Evolutionary conservation across 1,140 invertebrate species (phyloP).

Genomic region (Drosophila dunni): DNA sequence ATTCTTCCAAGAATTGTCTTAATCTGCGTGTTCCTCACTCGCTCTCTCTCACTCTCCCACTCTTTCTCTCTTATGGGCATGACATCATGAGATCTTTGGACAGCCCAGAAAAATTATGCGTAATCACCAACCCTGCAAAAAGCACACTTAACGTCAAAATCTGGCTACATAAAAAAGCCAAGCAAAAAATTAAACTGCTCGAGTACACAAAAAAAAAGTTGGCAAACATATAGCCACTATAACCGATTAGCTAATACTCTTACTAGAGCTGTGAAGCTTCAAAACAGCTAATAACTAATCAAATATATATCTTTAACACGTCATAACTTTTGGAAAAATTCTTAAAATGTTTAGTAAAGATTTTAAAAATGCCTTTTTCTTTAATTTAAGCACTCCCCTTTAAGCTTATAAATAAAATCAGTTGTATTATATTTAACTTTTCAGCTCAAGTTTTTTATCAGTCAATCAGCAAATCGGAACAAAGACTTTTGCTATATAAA

Average conservation of each 20-base stretch:
- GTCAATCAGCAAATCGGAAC: slow-evolving; percentile 4
- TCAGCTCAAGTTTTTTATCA: not conserved
- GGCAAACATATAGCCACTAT: not conserved
- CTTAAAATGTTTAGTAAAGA: too few species aligned
- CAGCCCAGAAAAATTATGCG: slow-evolving; percentile 66
- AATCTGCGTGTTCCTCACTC: not conserved
- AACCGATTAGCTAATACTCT: slow-evolving; percentile 13
- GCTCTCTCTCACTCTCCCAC: not conserved
- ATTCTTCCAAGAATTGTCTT: not conserved
- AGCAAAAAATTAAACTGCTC: slow-evolving; percentile 74
- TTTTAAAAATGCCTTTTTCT: too few species aligned
- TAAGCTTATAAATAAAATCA: too few species aligned
- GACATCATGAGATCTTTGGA: slow-evolving; percentile 67
- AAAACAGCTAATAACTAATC: not conserved
- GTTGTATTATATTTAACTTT: not conserved
- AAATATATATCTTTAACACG: too few species aligned
- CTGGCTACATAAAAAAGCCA: slow-evolving; percentile 58
- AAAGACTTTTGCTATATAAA: not conserved
- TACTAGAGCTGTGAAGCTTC: not conserved
- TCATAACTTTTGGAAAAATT: too few species aligned
- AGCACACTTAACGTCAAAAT: slow-evolving; percentile 52
- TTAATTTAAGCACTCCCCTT: too few species aligned
- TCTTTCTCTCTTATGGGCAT: slow-evolving; percentile 34
- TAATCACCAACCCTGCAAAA: slow-evolving; percentile 72
- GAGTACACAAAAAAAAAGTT: slow-evolving; percentile 54